Evolutionary conservation across 2,888 invertebrate genomes (phyloP), one percentile per base, ranked within the genome.

Genomic region (Abrostola triplasia): DNA sequence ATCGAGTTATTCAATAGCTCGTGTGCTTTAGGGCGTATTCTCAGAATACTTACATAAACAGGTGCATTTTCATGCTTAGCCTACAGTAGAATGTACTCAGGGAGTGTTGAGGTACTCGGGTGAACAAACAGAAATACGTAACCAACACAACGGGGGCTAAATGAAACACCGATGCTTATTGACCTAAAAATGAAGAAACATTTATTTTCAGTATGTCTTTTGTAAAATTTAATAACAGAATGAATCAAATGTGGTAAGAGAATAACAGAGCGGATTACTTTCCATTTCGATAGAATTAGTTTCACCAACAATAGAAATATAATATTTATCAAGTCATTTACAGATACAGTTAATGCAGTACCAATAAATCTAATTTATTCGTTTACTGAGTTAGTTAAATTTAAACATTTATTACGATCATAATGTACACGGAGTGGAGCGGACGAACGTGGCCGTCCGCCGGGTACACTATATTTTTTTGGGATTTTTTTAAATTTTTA

Each of bases 121-220:
- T 42, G 36, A 55, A 53, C 60, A 65, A 44, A 58, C 44, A 64
- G 48, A 52, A 67, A 54, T 74, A 54, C 37, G 37, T 58, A 53
- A 59, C 44, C 38, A 74, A 73, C 54, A 57, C 55, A 70, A 64
- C 57, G 36, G 75, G 66, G 12, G 47, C 49, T 59, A 94, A 95
- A 94, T 95, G 86, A 95, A 95, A 95, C 93, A 94, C 93, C 79
- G 88, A 92, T 94, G 87, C 93, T 95, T 95, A 95, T 95, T 95
- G 95, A 96, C 96, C 96, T 96, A 96, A 96, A 96, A 96, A 96
- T 96, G 96, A 96, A 96, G 95, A 96, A 96, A 96, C 96, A 96
- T 96, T 96, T 96, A 96, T 96, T 96, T 95, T 94, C 95, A 91
- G 95, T 94, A 95, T 96, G 95, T 96, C 95, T 96, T 96, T 96